phyloP scores from a whole-genome alignment of 1,140 invertebrate species.

The Protaetia brevitarsis region DNA sequence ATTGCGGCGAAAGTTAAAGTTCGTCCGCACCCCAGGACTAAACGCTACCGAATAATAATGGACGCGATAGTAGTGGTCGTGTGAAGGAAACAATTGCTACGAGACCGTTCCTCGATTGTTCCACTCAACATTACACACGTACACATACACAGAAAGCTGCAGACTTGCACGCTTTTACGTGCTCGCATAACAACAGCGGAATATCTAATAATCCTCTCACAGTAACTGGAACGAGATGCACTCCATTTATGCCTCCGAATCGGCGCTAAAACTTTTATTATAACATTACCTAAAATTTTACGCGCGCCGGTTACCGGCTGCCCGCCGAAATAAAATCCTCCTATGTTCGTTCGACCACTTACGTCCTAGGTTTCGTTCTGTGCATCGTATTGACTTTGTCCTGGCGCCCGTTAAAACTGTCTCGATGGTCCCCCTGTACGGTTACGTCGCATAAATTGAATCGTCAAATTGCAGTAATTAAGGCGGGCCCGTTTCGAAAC shows the following conservation, averaged over 20 bases:
- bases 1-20: slow-evolving; percentile 11
- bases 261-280: slow-evolving; percentile 15
- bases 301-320: not conserved
- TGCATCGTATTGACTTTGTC: too few relatives aligned
- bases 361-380: too few relatives aligned
- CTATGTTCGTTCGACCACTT: too few relatives aligned
- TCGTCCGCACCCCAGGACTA: not conserved
- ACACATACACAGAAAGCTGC: not conserved
- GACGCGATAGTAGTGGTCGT: not conserved
- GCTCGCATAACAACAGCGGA: not conserved
- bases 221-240: slow-evolving; percentile 11
- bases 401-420: too few relatives aligned
- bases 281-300: slow-evolving; percentile 19
- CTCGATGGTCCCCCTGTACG: too few relatives aligned
- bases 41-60: slow-evolving; percentile 14
- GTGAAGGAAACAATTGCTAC: slow-evolving; percentile 2
- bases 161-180: not conserved
- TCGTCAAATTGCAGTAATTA: too few relatives aligned
- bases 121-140: slow-evolving; percentile 2
- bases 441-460: too few relatives aligned
- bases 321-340: slow-evolving; percentile 2
- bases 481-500: too few relatives aligned
- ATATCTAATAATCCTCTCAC: slow-evolving; percentile 8
- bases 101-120: slow-evolving; percentile 7
- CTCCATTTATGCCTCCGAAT: slow-evolving; percentile 3